phyloP scores from a whole-genome alignment of 1,140 invertebrate species.

The Aricia agestis region DNA sequence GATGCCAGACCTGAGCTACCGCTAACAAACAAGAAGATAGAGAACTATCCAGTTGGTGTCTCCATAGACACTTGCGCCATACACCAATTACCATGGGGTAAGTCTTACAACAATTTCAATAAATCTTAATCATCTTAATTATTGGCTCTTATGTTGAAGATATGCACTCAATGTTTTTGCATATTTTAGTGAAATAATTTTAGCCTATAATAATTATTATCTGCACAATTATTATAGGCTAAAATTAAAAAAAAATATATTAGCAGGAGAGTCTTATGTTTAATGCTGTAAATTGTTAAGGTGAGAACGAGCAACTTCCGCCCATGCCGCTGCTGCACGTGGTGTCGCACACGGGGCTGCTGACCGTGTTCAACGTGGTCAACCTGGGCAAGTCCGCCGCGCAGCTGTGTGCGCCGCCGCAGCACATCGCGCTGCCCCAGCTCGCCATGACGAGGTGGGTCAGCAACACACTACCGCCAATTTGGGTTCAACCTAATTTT shows the following conservation, averaged over 20 bases:
- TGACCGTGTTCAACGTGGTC: slow-evolving; percentile 83
- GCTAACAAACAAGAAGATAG: slow-evolving; percentile 79
- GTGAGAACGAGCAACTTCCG: slow-evolving; percentile 77
- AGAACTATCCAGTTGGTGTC: slow-evolving; percentile 85
- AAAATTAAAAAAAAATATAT: too few relatives aligned
- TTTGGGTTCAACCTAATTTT: too few relatives aligned
- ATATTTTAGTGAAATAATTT: too few relatives aligned
- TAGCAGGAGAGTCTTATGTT: too few relatives aligned
- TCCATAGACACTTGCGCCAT: slow-evolving; percentile 80
- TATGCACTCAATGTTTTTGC: too few relatives aligned
- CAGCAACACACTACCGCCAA: slow-evolving; percentile 20
- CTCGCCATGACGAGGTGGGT: slow-evolving; percentile 52
- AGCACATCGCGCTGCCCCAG: slow-evolving; percentile 66
- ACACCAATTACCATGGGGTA: slow-evolving; percentile 79
- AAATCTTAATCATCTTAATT: too few relatives aligned
- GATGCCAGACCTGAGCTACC: slow-evolving; percentile 85
- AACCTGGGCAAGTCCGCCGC: slow-evolving; percentile 77
- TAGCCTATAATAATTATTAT: too few relatives aligned
- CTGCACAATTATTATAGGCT: too few relatives aligned
- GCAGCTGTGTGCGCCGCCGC: slow-evolving; percentile 77
- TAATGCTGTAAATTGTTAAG: slow-evolving; percentile 45
- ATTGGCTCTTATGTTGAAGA: too few relatives aligned
- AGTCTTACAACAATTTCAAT: slow-evolving; percentile 30
- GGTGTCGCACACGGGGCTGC: slow-evolving; percentile 82
- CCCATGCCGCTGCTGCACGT: slow-evolving; percentile 82